These are phyloP conservation scores for Rhadina sibilatrix DNA, from an alignment of 2,113 vertebrate genomes.

Conservation along the genomic window DNA sequence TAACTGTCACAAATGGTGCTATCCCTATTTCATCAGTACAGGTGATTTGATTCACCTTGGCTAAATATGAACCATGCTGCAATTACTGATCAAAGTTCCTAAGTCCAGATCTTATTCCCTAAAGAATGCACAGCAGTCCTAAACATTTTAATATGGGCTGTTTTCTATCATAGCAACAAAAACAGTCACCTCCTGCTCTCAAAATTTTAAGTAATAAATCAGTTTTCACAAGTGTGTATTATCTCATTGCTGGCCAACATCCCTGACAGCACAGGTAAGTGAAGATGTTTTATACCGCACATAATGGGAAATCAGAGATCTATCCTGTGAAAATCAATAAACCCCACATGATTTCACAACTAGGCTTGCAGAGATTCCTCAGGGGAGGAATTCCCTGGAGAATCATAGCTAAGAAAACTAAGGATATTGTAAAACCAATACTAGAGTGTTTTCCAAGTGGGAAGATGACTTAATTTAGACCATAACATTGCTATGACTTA, in stretches of 20 bases:
- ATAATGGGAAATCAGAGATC: neutral
- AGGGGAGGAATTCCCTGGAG: neutral
- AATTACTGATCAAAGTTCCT: neutral
- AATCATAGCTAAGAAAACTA: neutral
- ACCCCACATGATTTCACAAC: neutral
- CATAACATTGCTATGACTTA: neutral
- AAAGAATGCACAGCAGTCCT: neutral
- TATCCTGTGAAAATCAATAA: neutral
- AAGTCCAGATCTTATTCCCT: neutral
- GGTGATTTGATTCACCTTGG: slow-evolving; percentile 31
- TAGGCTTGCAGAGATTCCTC: neutral
- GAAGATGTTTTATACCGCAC: neutral
- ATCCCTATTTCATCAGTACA: neutral
- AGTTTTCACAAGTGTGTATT: neutral
- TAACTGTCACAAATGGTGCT: neutral
- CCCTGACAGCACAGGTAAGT: neutral
- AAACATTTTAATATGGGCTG: neutral
- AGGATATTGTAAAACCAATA: neutral
- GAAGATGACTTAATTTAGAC: neutral
- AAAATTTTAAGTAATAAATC: neutral
- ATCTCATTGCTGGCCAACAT: neutral
- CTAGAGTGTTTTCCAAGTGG: neutral
- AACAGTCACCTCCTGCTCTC: neutral
- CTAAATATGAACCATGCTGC: neutral
- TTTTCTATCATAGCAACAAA: neutral